Evolutionary conservation across 2,888 invertebrate genomes (phyloP).

Genomic region (Eupelmus urozonus): DNA sequence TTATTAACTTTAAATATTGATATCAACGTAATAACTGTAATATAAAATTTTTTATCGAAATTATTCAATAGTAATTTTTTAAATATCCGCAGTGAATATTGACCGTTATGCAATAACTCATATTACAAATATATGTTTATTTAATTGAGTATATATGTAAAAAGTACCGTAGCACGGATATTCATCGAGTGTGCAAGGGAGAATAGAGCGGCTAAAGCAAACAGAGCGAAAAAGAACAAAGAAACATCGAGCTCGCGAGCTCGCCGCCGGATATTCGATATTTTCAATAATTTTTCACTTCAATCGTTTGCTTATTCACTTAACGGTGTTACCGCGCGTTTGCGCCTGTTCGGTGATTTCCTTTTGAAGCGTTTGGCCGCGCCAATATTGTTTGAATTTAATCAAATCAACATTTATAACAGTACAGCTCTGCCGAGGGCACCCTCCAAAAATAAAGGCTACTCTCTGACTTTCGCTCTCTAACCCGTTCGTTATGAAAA

Average conservation of each 20-base stretch:
- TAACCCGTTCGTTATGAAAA: neutral
- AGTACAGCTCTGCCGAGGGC: neutral
- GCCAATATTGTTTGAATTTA: constrained; percentile 19
- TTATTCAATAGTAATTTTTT: too few species aligned
- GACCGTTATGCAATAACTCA: too few species aligned
- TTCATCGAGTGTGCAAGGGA: neutral
- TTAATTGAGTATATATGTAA: neutral
- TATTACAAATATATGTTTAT: neutral
- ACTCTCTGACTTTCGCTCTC: neutral
- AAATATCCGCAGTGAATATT: too few species aligned
- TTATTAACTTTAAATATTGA: too few species aligned
- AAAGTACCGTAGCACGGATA: neutral
- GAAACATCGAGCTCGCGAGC: neutral
- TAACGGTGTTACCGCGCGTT: neutral
- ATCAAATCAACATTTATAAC: constrained; percentile 9
- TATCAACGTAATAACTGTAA: too few species aligned
- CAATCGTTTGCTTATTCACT: neutral
- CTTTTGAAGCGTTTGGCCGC: constrained; percentile 5
- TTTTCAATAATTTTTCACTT: constrained; percentile 31
- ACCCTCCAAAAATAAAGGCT: neutral
- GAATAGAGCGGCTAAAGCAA: neutral
- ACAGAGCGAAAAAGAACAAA: neutral
- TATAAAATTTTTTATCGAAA: too few species aligned
- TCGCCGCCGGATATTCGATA: neutral
- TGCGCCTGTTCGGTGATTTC: neutral